phyloP scores from a whole-genome alignment of 2,888 invertebrate species.

The Theretra japonica region DNA sequence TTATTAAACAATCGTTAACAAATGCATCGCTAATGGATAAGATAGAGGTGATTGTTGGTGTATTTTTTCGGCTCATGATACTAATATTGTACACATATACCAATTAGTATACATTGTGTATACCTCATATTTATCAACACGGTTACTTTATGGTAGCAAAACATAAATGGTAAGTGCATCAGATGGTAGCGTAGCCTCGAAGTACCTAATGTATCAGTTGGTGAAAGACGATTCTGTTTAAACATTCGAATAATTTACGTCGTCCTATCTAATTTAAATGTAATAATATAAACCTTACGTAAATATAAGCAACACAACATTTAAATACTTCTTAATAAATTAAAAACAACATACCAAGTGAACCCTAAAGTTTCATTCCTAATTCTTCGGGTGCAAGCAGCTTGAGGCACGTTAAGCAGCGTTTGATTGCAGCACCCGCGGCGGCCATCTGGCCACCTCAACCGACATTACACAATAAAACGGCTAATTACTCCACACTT shows the following conservation, averaged over 20 bases:
- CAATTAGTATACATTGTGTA: background rate
- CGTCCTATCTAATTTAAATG: no score
- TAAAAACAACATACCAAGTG: background rate
- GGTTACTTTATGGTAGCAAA: no score
- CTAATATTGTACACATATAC: no score
- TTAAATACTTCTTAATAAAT: no score
- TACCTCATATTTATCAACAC: no score
- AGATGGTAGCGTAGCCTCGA: no score
- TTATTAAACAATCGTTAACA: constrained; percentile 33
- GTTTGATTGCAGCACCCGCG: constrained; percentile 6
- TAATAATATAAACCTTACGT: no score
- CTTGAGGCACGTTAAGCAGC: constrained; percentile 2
- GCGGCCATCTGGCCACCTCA: constrained; percentile 24
- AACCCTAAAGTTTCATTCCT: background rate
- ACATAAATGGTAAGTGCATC: no score
- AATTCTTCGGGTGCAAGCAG: constrained; percentile 15
- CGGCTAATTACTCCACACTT: constrained; percentile 80
- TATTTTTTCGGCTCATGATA: background rate
- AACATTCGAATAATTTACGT: no score
- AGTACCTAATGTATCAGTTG: no score
- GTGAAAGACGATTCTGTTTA: no score
- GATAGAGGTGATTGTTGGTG: background rate
- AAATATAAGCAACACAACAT: no score
- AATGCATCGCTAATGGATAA: constrained; percentile 29
- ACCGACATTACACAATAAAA: constrained; percentile 81